Base-by-base conservation (phyloP, 2,888 invertebrate genomes). In the Eulithis testata region DNA sequence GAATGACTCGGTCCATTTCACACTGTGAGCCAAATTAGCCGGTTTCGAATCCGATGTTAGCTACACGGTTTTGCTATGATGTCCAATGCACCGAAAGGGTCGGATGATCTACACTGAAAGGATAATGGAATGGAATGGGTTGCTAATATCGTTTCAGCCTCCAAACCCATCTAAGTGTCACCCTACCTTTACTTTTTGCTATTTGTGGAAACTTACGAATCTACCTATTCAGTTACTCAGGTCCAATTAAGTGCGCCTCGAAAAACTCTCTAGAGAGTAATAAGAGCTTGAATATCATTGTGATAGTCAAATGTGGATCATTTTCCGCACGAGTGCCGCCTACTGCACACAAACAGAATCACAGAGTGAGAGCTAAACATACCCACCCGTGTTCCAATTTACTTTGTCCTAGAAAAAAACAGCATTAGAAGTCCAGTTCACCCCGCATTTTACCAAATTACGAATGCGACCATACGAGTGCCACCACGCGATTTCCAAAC, bases 1-100 rank as follows among this genome's bases (percentile, higher is more conserved):
- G 83, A 84, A 86, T 84, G 87, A 88, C 83, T 85, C 88, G 89
- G 84, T 88, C 87, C 88, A 89, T 90, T 91, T 88, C 88, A 90
- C 88, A 81, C 83, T 74, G 83, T 79, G 83, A 82, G 80, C 81
- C 81, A 86, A 89, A 90, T 90, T 89, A 88, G 86, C 83, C 81
- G 81, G 76, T 84, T 81, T 82, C 79, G 79, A 80, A 73, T 79
- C 77, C 76, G 75, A 76, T 77, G 82, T 80, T 78, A 74, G 79
- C 75, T 79, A 78, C 77, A 76, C 76, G 81, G 83, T 84, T 83
- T 81, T 68, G 70, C 72, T 73, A 72, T 70, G 51, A 65, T 58
- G 59, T 66, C 64, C 71, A 65, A 69, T 71, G 66, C 70, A 71
- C 67, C 60, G 59, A 63, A 66, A 67, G 63, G 67, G 66, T 63